Evolutionary conservation across 2,888 invertebrate genomes (phyloP).

Genomic region (Synergus laeviventris): DNA sequence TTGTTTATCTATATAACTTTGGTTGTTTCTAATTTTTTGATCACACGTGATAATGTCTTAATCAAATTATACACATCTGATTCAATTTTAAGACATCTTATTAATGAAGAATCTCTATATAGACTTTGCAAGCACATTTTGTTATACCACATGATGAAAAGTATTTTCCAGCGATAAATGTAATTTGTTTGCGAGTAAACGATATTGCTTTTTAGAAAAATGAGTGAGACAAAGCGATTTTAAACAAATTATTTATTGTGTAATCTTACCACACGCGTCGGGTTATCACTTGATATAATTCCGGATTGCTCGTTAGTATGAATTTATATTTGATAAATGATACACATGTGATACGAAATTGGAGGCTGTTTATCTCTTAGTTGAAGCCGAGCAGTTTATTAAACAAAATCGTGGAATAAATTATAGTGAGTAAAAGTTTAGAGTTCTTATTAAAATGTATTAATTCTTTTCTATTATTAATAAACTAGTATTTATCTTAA

Average conservation of each 20-base stretch:
- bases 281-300: constrained; percentile 22
- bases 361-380: neutral
- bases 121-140: neutral
- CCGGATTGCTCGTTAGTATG: neutral
- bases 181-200: neutral
- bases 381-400: neutral
- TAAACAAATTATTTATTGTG: constrained; percentile 24
- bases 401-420: neutral
- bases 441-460: neutral
- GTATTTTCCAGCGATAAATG: neutral
- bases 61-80: too few relatives aligned
- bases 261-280: constrained; percentile 18
- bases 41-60: neutral
- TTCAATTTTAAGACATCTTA: neutral
- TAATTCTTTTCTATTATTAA: neutral
- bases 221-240: neutral
- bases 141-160: neutral
- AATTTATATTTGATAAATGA: constrained; percentile 5
- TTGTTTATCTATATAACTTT: neutral
- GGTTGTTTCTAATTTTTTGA: neutral
- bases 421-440: neutral
- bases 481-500: too few relatives aligned
- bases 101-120: neutral
- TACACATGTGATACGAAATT: neutral
- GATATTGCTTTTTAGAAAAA: neutral